Evolutionary conservation across 2,888 invertebrate genomes (phyloP).

Genomic region (Gnatocerus cornutus): DNA sequence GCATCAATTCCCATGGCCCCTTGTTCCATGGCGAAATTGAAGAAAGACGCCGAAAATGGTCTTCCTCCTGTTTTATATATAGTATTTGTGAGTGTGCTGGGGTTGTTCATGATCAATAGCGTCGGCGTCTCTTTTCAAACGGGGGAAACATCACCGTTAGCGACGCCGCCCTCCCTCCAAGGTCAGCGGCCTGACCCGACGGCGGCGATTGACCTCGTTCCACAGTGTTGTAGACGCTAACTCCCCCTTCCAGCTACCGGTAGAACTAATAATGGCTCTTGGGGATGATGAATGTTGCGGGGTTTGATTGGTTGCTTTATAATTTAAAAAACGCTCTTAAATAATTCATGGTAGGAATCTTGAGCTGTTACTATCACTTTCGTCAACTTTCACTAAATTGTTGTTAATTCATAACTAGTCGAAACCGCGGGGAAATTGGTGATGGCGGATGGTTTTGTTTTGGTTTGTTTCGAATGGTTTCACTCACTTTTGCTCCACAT

Average conservation of each 20-base stretch:
- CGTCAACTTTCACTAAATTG: conserved; percentile 4
- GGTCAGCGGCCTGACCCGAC: conserved; percentile 67
- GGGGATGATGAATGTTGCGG: not conserved
- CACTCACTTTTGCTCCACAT: not conserved
- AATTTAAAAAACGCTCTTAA: not conserved
- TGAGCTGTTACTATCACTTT: conserved; percentile 8
- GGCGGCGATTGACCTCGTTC: conserved; percentile 68
- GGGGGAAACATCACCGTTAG: conserved; percentile 35
- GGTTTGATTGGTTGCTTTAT: not conserved
- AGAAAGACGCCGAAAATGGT: not conserved
- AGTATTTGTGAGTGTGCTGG: conserved; percentile 14
- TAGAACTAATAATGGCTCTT: not conserved
- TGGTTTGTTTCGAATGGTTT: not conserved
- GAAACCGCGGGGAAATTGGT: not conserved
- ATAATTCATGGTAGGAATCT: not conserved
- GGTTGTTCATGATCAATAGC: conserved; percentile 44
- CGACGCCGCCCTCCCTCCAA: conserved; percentile 59
- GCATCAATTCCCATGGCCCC: conserved; percentile 29
- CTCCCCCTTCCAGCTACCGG: conserved; percentile 21
- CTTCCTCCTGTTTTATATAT: not conserved
- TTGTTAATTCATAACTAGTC: conserved; percentile 4
- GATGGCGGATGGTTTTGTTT: not conserved
- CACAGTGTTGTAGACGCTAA: conserved; percentile 61
- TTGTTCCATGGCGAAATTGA: not conserved
- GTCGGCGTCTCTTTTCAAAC: conserved; percentile 33